phyloP scores from a whole-genome alignment of 1,140 invertebrate genomes.

The Brachionus manjavacas region DNA sequence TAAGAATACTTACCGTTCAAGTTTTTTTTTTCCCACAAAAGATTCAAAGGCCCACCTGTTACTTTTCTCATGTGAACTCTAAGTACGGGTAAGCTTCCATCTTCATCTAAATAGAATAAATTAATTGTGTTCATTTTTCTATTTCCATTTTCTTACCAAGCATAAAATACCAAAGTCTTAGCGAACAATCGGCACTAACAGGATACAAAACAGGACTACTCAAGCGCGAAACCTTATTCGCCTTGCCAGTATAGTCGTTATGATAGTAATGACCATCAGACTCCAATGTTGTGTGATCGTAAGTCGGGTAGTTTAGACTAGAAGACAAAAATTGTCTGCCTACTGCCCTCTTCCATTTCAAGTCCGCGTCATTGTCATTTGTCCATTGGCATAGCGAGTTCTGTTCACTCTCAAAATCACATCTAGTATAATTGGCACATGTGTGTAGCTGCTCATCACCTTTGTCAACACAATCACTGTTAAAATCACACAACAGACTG shows the following conservation, averaged over 20 bases:
- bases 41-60: not conserved
- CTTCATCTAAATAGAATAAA: not conserved
- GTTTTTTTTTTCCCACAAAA: constrained; percentile 25
- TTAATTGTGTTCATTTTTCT: not conserved
- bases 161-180: constrained; percentile 40
- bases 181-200: not conserved
- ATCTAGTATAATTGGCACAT: constrained; percentile 4
- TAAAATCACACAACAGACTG: not conserved
- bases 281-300: constrained; percentile 7
- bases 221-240: not conserved
- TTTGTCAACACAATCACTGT: constrained; percentile 29
- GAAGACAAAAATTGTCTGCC: not conserved
- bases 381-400: constrained; percentile 27
- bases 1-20: not conserved
- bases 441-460: not conserved
- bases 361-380: constrained; percentile 17
- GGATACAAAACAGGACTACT: constrained; percentile 30
- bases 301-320: not conserved
- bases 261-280: not conserved
- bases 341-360: not conserved
- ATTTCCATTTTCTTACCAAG: not conserved
- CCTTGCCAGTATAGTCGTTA: not conserved
- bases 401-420: constrained; percentile 30
- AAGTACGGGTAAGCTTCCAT: not conserved
- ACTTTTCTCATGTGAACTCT: constrained; percentile 4